Conservation (phyloP, 2,888 invertebrate genomes). For the Cephus runcator region DNA sequence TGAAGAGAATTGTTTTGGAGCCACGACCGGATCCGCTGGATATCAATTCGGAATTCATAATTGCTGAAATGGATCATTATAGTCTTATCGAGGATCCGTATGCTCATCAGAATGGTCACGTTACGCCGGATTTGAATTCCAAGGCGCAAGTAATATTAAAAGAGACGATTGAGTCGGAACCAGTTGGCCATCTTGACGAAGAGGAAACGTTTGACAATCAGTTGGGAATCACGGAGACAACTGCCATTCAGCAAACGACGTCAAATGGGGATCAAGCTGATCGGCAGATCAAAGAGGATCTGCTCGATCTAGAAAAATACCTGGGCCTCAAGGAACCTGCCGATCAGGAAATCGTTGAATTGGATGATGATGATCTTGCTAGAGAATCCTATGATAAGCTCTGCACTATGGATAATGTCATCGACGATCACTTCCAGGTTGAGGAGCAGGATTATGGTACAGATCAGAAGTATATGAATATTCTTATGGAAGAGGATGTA, state of each 20-base stretch:
- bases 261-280: not conserved
- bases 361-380: constrained; percentile 10
- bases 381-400: constrained; percentile 15
- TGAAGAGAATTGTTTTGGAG: constrained; percentile 49
- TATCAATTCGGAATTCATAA: constrained; percentile 53
- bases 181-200: constrained; percentile 3
- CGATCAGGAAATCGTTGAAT: constrained; percentile 1
- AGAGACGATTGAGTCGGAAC: constrained; percentile 10
- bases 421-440: not conserved
- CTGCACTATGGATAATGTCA: not conserved
- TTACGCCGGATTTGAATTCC: constrained; percentile 25
- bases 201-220: constrained; percentile 20
- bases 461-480: not conserved
- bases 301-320: not conserved
- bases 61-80: constrained; percentile 52
- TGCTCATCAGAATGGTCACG: constrained; percentile 51
- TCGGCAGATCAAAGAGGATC: not conserved
- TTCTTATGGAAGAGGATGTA: constrained; percentile 9
- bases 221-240: constrained; percentile 16
- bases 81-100: constrained; percentile 47
- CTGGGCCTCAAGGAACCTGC: not conserved
- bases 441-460: not conserved
- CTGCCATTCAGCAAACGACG: constrained; percentile 18
- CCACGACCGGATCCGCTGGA: constrained; percentile 37
- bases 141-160: constrained; percentile 15